Percentiles rank a stretch among this genome's conserved stretches.
Evolutionary conservation across 1,140 invertebrate species (phyloP).

Genomic region (Aethina tumida): DNA sequence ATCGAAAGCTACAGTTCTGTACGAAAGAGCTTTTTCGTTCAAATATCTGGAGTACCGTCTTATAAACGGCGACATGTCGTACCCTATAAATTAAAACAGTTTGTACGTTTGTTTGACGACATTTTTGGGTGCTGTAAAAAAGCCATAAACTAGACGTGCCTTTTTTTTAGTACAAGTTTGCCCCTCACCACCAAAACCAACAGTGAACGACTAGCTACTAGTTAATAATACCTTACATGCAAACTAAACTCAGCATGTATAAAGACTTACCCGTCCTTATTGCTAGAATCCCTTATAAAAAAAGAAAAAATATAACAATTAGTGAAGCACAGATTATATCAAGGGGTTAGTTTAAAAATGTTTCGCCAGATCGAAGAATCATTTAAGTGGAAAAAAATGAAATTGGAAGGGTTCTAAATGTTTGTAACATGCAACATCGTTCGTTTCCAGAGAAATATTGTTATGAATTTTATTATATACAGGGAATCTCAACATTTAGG

Average conservation of each 20-base stretch:
- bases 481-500: no score
- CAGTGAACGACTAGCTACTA: no score
- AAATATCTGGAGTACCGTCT: conserved; percentile 97
- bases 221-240: no score
- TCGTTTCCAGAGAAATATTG: no score
- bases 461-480: no score
- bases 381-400: conserved; percentile 2
- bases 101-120: no score
- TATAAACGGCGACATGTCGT: conserved; percentile 99
- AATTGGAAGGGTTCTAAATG: no score
- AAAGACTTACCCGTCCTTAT: no score
- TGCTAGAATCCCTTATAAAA: background rate
- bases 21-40: conserved; percentile 97
- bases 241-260: no score
- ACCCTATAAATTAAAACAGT: conserved; percentile 53
- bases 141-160: conserved; percentile 12
- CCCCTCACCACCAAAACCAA: no score
- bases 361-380: background rate
- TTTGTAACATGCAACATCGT: no score
- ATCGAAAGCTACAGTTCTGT: conserved; percentile 97
- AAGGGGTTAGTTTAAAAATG: background rate
- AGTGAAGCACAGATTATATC: background rate
- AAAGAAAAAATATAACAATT: conserved; percentile 1
- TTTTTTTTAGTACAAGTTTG: no score
- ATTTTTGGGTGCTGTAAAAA: background rate